Evolutionary conservation across 1,140 invertebrate genomes (phyloP).

Genomic region (Heliothis virescens): DNA sequence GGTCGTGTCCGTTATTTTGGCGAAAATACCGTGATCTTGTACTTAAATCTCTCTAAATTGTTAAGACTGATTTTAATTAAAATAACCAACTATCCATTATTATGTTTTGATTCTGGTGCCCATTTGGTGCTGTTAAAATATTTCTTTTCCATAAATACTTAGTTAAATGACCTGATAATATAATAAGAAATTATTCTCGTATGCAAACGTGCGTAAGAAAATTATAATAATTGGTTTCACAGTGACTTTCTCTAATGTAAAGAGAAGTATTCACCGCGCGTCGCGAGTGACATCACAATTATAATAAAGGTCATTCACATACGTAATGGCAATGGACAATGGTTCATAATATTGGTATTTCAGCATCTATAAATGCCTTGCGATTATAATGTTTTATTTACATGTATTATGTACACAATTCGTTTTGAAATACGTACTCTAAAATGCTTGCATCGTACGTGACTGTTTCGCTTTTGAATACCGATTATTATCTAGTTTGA

Average conservation of each 20-base stretch:
- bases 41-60: slow-evolving; percentile 45
- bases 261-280: slow-evolving; percentile 10
- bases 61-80: slow-evolving; percentile 50
- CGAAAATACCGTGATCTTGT: slow-evolving; percentile 20
- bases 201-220: slow-evolving; percentile 19
- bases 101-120: slow-evolving; percentile 2
- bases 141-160: slow-evolving; percentile 26
- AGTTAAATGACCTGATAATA: background rate
- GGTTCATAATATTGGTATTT: background rate
- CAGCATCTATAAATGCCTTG: background rate
- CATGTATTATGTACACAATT: background rate
- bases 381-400: background rate
- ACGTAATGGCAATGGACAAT: background rate
- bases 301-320: slow-evolving; percentile 33
- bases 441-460: too few species aligned
- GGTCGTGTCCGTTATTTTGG: background rate
- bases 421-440: too few species aligned
- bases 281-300: slow-evolving; percentile 25
- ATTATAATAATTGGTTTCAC: slow-evolving; percentile 42
- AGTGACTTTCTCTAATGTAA: slow-evolving; percentile 33
- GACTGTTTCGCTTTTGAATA: too few species aligned
- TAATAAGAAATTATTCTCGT: slow-evolving; percentile 10
- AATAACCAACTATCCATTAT: slow-evolving; percentile 12
- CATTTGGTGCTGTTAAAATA: slow-evolving; percentile 37
- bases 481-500: too few species aligned